Conservation (phyloP, 2,888 invertebrate genomes). For the Euphydryas editha region DNA sequence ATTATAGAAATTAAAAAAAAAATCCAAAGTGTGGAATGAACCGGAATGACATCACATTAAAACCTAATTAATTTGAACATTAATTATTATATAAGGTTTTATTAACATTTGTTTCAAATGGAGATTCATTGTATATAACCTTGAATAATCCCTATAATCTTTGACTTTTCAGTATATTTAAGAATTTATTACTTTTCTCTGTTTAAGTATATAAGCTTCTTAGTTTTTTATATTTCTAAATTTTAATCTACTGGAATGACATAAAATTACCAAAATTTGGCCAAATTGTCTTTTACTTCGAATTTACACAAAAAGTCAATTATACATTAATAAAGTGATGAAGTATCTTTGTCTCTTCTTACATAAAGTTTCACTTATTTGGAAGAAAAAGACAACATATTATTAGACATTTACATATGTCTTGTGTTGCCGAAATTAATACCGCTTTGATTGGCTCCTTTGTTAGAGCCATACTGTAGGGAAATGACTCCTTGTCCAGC, state of each 20-base stretch:
- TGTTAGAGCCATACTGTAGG: conserved; percentile 98
- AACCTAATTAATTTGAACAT: conserved; percentile 43
- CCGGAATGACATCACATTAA: conserved; percentile 55
- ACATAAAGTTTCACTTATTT: conserved; percentile 24
- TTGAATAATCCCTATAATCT: conserved; percentile 10
- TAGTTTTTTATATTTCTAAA: conserved; percentile 6
- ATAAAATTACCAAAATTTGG: conserved; percentile 18
- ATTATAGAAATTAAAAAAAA: conserved; percentile 52
- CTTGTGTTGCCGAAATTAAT: conserved; percentile 98
- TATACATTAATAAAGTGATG: conserved; percentile 12
- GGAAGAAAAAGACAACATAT: conserved; percentile 28
- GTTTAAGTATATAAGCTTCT: conserved; percentile 38
- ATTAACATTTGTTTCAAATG: conserved; percentile 31
- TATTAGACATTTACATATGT: conserved; percentile 89
- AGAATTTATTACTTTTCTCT: background rate
- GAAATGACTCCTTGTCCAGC: conserved; percentile 97
- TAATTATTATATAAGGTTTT: conserved; percentile 7
- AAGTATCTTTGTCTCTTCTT: conserved; percentile 23
- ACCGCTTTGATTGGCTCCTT: conserved; percentile 98
- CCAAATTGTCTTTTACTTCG: conserved; percentile 16
- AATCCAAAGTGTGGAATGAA: conserved; percentile 61
- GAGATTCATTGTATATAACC: conserved; percentile 42
- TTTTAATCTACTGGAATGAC: conserved; percentile 26
- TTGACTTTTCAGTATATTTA: conserved; percentile 12
- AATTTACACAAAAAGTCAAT: conserved; percentile 11